Evolutionary conservation across 2,113 vertebrate genomes (phyloP), one percentile per base, ranked within the genome.

Genomic region (Nothoprocta perdicaria): DNA sequence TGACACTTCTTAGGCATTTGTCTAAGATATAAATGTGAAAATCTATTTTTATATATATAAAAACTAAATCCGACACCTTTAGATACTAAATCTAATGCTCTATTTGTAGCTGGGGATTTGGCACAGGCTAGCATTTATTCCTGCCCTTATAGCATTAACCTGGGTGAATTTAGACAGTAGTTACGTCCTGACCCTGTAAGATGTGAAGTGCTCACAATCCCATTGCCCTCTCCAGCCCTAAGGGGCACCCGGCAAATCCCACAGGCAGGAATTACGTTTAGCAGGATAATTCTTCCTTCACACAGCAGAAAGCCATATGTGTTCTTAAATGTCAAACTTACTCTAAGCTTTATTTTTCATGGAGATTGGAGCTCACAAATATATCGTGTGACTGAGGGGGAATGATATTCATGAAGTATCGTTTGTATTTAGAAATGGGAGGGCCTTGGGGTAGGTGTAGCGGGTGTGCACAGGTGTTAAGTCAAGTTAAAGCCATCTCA

Each of bases 121-220:
- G 43, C 61, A 29, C 6, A 26, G 43, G 35, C 43, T 66, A 60
- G 38, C 29, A 17, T 41, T 48, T 55, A 23, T 79, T 81, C 68
- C 53, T 86, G 71, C 66, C 78, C 77, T 94, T 62, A 86, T 72
- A 92, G 48, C 63, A 88, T 93, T 67, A 80, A 62, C 58, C 66
- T 77, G 35, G 19, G 60, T 16, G n/a, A 61, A 72, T 62, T 95
- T n/a, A 86, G 48, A 13, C 41, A 45, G 40, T 1, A 2, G 35
- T 24, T 86, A 45, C n/a, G 19, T 31, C 43, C 84, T 92, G 78
- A 67, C 9, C 12, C 53, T 61, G 12, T 86, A 73, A 89, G 62
- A 90, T 4, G 4, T 63, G 90, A 94, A 94, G 91, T 2, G 5
- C 74, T 78, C 69, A 23, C 92, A 93, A 81, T 93, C 80, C 74